Conservation (phyloP, 2,888 invertebrate genomes). For the Catotricha subobsoleta region DNA sequence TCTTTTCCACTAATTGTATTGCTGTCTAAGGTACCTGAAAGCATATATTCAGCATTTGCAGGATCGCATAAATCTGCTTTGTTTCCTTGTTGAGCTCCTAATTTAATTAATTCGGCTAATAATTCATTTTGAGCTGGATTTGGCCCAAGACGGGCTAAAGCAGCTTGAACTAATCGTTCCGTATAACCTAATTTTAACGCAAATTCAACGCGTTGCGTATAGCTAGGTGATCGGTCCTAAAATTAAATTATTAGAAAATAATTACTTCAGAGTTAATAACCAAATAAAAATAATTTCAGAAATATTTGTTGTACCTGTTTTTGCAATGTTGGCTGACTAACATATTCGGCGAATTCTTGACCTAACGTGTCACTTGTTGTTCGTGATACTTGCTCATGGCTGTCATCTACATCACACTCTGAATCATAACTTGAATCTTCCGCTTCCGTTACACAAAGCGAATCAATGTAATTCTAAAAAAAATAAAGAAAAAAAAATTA, state of each 20-base stretch:
- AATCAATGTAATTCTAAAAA: slow-evolving; percentile 12
- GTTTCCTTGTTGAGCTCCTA: slow-evolving; percentile 38
- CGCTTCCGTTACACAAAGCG: slow-evolving; percentile 12
- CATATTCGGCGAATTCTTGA: slow-evolving; percentile 71
- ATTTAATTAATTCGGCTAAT: slow-evolving; percentile 69
- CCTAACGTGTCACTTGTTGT: slow-evolving; percentile 71
- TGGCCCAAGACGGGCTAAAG: slow-evolving; percentile 66
- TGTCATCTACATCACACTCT: slow-evolving; percentile 43
- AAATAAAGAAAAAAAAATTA: neutral
- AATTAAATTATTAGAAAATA: neutral
- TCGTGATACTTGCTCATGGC: slow-evolving; percentile 60
- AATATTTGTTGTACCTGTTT: neutral
- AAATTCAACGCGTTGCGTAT: slow-evolving; percentile 61
- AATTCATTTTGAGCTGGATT: slow-evolving; percentile 75
- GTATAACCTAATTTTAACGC: slow-evolving; percentile 85
- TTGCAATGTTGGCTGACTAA: slow-evolving; percentile 24
- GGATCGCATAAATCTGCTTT: slow-evolving; percentile 21
- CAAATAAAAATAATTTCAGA: neutral
- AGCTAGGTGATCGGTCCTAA: slow-evolving; percentile 16
- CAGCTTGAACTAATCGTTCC: slow-evolving; percentile 65
- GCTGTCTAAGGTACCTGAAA: slow-evolving; percentile 10
- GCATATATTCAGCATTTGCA: slow-evolving; percentile 8
- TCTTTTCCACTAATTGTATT: slow-evolving; percentile 23
- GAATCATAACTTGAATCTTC: slow-evolving; percentile 81
- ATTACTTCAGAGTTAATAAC: neutral